Conservation (phyloP, 2,888 invertebrate species). For the Proisotoma minuta region DNA sequence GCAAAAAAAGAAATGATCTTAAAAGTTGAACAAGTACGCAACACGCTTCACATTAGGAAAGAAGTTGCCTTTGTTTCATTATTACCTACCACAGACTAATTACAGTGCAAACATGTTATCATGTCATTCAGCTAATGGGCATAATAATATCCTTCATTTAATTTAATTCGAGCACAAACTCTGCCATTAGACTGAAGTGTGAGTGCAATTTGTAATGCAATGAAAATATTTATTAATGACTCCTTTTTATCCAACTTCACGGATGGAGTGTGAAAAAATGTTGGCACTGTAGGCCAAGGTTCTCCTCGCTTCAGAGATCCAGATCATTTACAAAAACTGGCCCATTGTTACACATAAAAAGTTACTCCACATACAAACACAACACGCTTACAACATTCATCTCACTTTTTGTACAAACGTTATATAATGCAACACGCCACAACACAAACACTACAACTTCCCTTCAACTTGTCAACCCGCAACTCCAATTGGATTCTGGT, state of each 20-base stretch:
- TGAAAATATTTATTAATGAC: constrained; percentile 13
- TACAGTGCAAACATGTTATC: constrained; percentile 2
- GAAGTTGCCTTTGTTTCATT: too few species aligned
- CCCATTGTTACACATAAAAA: constrained; percentile 28
- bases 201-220: constrained; percentile 7
- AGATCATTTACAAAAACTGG: constrained; percentile 36
- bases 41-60: too few species aligned
- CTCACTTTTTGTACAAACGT: not conserved
- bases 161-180: not conserved
- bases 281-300: constrained; percentile 44
- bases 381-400: not conserved
- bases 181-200: not conserved
- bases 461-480: not conserved
- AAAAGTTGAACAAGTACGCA: too few species aligned
- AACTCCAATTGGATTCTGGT: not conserved
- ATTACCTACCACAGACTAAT: too few species aligned
- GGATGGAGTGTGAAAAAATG: constrained; percentile 13
- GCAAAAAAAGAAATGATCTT: too few species aligned
- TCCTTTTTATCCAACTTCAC: constrained; percentile 9
- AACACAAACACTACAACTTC: not conserved
- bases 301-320: constrained; percentile 43
- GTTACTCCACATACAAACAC: not conserved
- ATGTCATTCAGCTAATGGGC: not conserved
- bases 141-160: constrained; percentile 1
- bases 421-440: not conserved